Evolutionary conservation across 2,113 vertebrate species (phyloP).

Genomic region (cattle (Bos taurus)): ARS-UCD2.0 NC_037348.1:24500001-24500500

Average conservation of each 20-base stretch:
- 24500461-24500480: not conserved
- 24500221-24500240: not conserved
- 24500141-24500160: not conserved
- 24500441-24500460: not conserved
- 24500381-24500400: not conserved
- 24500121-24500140: not conserved
- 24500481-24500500: not conserved
- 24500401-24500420: not conserved
- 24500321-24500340: not conserved
- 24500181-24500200: not conserved
- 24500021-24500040: not conserved
- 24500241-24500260: not conserved
- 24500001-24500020: not conserved
- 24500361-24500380: not conserved
- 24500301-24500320: not conserved
- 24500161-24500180: not conserved
- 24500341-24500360: not conserved
- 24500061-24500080: not conserved
- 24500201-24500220: not conserved
- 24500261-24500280: not conserved
- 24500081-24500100: not conserved
- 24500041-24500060: not conserved
- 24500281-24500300: not conserved
- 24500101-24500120: not conserved
- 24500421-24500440: not conserved